Evolutionary conservation across 1,140 invertebrate genomes (phyloP).

Genomic region (Nephila pilipes): DNA sequence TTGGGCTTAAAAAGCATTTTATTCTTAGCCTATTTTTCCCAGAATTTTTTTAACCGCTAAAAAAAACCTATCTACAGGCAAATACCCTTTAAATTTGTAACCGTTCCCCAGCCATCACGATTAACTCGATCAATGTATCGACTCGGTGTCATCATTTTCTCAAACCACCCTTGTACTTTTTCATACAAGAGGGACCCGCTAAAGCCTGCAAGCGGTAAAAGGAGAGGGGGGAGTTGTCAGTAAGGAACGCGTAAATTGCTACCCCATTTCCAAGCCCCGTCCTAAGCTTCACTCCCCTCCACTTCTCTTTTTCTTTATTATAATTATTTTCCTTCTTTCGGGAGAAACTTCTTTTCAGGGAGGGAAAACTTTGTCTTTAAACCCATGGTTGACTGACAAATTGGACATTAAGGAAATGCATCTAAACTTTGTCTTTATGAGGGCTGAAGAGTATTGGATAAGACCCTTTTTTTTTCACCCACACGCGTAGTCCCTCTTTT

Average conservation of each 20-base stretch:
- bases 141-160: constrained; percentile 76
- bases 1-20: too few species aligned
- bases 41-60: too few species aligned
- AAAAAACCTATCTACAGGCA: constrained; percentile 14
- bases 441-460: constrained; percentile 69
- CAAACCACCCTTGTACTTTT: constrained; percentile 75
- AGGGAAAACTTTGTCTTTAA: constrained; percentile 76
- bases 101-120: constrained; percentile 47
- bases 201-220: constrained; percentile 70
- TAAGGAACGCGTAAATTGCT: constrained; percentile 75
- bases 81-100: background rate
- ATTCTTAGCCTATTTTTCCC: too few species aligned
- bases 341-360: constrained; percentile 66
- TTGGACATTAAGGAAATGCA: constrained; percentile 76
- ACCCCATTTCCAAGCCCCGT: constrained; percentile 69
- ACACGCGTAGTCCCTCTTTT: constrained; percentile 26
- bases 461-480: constrained; percentile 60
- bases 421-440: constrained; percentile 77
- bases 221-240: constrained; percentile 65
- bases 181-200: constrained; percentile 72
- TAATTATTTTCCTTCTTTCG: constrained; percentile 72
- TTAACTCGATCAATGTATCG: constrained; percentile 77
- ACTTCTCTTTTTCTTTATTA: constrained; percentile 74
- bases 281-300: constrained; percentile 38
- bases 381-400: constrained; percentile 77